Evolutionary conservation across 2,113 vertebrate species (phyloP).

Genomic region (Kryptolebias marmoratus): DNA sequence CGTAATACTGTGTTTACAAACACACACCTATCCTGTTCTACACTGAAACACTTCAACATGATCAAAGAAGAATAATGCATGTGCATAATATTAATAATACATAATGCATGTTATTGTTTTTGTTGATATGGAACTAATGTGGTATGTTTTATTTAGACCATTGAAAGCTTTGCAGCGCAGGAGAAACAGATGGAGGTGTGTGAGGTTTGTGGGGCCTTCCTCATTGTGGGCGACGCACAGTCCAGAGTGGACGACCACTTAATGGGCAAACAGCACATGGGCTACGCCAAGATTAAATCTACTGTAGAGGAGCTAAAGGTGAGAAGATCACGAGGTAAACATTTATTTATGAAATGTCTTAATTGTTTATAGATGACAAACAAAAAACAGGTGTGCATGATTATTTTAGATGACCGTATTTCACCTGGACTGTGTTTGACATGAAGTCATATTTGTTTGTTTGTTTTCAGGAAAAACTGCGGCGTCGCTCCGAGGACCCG

Average conservation of each 20-base stretch:
- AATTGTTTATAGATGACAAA: not conserved
- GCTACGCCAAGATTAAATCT: slow-evolving; percentile 99
- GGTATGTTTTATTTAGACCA: slow-evolving; percentile 82
- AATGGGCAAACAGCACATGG: slow-evolving; percentile 99
- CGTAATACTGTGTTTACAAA: not conserved
- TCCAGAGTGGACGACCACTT: slow-evolving; percentile 97
- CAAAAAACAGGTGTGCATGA: no score
- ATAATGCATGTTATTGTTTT: not conserved
- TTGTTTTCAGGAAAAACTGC: slow-evolving; percentile 79
- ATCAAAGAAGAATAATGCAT: no score
- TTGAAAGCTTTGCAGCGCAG: slow-evolving; percentile 98
- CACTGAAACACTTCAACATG: no score
- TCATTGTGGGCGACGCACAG: slow-evolving; percentile 98
- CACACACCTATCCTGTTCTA: not conserved
- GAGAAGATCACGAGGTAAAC: slow-evolving; percentile 26
- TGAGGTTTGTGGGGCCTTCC: slow-evolving; percentile 98
- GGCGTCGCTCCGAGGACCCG: slow-evolving; percentile 79
- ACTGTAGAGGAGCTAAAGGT: slow-evolving; percentile 99
- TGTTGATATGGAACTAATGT: not conserved
- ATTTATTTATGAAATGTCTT: not conserved
- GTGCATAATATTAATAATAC: not conserved
- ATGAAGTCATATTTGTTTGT: not conserved
- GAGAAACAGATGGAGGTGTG: slow-evolving; percentile 99
- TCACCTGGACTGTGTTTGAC: not conserved
- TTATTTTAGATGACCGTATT: not conserved